Base-by-base conservation (phyloP, 2,888 invertebrate species). In the Meandrusa payeni region DNA sequence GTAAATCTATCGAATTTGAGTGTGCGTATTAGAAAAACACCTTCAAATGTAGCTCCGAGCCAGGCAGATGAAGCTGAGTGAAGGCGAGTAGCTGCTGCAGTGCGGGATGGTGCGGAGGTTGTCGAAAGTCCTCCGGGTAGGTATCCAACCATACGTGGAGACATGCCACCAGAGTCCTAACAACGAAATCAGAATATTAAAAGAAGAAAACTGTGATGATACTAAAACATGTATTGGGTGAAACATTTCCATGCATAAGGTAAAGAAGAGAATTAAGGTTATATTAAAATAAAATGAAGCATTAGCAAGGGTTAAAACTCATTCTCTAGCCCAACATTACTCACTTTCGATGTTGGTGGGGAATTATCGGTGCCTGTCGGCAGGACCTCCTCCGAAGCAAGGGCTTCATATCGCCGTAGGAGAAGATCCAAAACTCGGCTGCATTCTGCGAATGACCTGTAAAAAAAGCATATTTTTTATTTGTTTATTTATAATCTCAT, bases 81-180 rank as follows among this genome's bases (percentile, higher is more conserved):
- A 98, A 98, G 61, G 93, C 92, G 61, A 96, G 90, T 57, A 99
- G 91, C 76, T 94, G 92, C 51, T 92, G 91, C 63, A 99, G 92
- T 60, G 94, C 92, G 34, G 93, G 89, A 73, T 95, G 94, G 64
- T 91, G 90, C 33, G 95, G 95, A 23, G 94, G 90, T 57, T 95
- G 94, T 48, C 93, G 91, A 79, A 95, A 95, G 85, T 99, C 99
- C 79, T 98, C 98, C 24, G 97, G 96, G 78, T 97, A 99, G 45
- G 96, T 95, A 85, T 99, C 98, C 70, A 99, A 82, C 99, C 99
- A 99, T 28, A 98, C 97, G 72, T 97, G 96, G 55, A 99, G 90
- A 49, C 95, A 95, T 56, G 95, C 94, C 61, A 96, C 92, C 75
- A 97, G 90, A 52, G 96, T 95, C 82, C 94, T 95, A 43, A 37